A percentile compares a stretch with the other conserved stretches of the same genome.
Evolutionary conservation across 2,797 vertebrate genomes (phyloP).

Genomic region (Sparidentex hasta): DNA sequence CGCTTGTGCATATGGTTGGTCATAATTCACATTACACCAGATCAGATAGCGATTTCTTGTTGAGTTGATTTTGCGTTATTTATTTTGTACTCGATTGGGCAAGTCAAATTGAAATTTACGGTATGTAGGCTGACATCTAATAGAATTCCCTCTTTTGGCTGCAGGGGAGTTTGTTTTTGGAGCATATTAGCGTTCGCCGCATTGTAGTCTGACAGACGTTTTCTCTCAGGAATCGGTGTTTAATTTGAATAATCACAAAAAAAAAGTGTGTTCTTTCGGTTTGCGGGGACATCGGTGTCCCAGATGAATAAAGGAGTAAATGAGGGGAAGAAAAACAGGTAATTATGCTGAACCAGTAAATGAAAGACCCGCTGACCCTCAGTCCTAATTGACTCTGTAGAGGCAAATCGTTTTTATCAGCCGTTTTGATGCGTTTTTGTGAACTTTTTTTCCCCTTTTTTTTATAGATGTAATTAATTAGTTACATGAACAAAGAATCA

Average conservation of each 20-base stretch:
- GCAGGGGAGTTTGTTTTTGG: constrained; percentile 77
- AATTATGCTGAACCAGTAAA: constrained; percentile 87
- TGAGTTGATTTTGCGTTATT: constrained; percentile 34
- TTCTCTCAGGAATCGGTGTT: constrained; percentile 82
- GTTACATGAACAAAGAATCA: constrained; percentile 75
- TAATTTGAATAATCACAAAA: constrained; percentile 86
- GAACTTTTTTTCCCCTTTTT: constrained; percentile 44
- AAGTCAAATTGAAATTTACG: constrained; percentile 54
- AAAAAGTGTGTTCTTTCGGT: constrained; percentile 78
- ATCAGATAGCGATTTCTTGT: constrained; percentile 39
- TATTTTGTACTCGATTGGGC: constrained; percentile 57
- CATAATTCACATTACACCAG: constrained; percentile 37
- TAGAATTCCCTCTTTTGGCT: constrained; percentile 72
- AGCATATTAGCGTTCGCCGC: constrained; percentile 67
- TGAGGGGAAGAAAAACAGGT: constrained; percentile 87
- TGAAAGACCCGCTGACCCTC: constrained; percentile 86
- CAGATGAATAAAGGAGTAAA: constrained; percentile 87
- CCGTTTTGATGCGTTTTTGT: constrained; percentile 82
- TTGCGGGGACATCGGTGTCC: constrained; percentile 81
- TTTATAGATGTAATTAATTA: constrained; percentile 81
- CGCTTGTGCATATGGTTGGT: constrained; percentile 22
- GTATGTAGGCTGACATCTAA: constrained; percentile 72
- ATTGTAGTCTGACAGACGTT: constrained; percentile 65
- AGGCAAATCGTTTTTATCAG: constrained; percentile 75
- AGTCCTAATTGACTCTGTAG: constrained; percentile 86